Percentiles rank a stretch among this genome's conserved stretches.
phyloP scores from a whole-genome alignment of 2,113 vertebrate species.

The Chamaetylas fuelleborni region DNA sequence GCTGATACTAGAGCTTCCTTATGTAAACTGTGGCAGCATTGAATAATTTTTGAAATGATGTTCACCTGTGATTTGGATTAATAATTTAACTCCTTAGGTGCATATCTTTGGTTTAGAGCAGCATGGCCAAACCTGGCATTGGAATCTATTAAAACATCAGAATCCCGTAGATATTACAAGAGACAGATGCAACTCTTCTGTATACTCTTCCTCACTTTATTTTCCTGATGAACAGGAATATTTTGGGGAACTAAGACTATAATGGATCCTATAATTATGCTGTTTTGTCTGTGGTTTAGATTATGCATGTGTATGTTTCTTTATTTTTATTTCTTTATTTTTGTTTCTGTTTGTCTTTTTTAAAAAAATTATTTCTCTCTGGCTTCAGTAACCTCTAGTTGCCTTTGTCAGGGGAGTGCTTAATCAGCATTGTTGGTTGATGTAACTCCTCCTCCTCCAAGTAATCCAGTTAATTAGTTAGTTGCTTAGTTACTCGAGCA shows the following conservation, averaged over 20 bases:
- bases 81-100: background rate
- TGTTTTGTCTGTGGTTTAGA: background rate
- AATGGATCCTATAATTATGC: background rate
- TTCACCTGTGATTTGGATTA: background rate
- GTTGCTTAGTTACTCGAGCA: conserved; percentile 10
- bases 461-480: conserved; percentile 11
- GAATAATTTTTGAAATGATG: background rate
- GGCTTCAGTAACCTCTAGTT: background rate
- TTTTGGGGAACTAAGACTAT: background rate
- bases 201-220: background rate
- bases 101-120: background rate
- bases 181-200: background rate
- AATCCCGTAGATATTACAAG: background rate
- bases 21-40: background rate
- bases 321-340: background rate
- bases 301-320: background rate
- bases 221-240: background rate
- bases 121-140: background rate
- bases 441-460: background rate
- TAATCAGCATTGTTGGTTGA: background rate
- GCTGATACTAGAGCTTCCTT: background rate
- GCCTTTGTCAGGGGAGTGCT: background rate
- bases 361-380: background rate
- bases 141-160: background rate
- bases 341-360: background rate